A percentile compares a stretch with the other conserved stretches of the same genome.
Evolutionary conservation across 2,797 vertebrate species (phyloP).

Genomic region (Sebastolobus altivelis): DNA sequence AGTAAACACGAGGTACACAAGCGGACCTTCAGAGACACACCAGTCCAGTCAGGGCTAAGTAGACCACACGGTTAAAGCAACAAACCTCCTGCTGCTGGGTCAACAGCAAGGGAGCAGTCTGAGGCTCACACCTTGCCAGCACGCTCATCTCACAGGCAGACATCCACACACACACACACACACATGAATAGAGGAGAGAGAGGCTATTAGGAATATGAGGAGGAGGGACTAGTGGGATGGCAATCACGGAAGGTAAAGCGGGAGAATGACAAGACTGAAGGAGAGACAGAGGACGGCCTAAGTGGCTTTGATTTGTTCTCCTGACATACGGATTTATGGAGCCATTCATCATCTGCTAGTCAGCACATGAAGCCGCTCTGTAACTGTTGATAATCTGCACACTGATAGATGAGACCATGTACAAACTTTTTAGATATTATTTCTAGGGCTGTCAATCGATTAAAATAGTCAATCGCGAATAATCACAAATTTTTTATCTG

Average conservation of each 20-base stretch:
- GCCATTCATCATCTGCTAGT: conserved; percentile 67
- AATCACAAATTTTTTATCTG: no score
- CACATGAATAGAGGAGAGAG: conserved; percentile 28
- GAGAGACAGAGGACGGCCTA: conserved; percentile 79
- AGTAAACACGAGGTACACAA: conserved; percentile 79
- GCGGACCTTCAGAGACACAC: conserved; percentile 71
- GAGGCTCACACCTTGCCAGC: conserved; percentile 51
- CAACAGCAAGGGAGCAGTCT: conserved; percentile 61
- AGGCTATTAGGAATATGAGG: conserved; percentile 75
- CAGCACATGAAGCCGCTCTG: conserved; percentile 38
- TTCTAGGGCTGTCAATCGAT: no score
- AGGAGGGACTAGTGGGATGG: conserved; percentile 56
- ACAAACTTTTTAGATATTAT: conserved; percentile 13
- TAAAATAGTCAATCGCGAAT: no score
- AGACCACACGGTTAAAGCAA: conserved; percentile 83
- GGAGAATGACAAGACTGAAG: conserved; percentile 75
- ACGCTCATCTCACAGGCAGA: conserved; percentile 51
- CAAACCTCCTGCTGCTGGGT: conserved; percentile 72
- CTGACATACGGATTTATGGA: conserved; percentile 75
- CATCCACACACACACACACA: conserved; percentile 35
- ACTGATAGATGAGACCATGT: conserved; percentile 25
- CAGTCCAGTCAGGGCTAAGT: conserved; percentile 72
- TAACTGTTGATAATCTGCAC: conserved; percentile 56
- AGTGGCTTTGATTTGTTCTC: conserved; percentile 79
- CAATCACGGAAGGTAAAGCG: conserved; percentile 60